Conservation (phyloP, 1,140 invertebrate species). For the Temnothorax longispinosus region DNA sequence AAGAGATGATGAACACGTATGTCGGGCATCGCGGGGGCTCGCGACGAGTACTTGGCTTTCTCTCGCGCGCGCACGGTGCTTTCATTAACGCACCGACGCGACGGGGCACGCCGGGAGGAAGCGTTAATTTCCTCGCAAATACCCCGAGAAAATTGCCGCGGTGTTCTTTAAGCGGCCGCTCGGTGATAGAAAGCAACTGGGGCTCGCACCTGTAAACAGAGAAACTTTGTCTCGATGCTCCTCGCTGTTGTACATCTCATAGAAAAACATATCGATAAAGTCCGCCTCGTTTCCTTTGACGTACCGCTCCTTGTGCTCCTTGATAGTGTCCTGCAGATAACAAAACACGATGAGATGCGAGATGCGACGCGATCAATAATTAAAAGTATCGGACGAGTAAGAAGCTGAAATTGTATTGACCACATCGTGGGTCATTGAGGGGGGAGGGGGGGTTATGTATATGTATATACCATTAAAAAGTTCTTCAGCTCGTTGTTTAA, state of each 20-base stretch:
- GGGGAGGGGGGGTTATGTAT: neutral
- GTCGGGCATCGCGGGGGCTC: neutral
- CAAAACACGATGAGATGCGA: neutral
- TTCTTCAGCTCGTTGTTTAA: constrained; percentile 88
- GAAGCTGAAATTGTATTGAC: constrained; percentile 1
- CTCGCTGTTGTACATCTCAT: constrained; percentile 87
- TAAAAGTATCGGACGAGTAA: neutral
- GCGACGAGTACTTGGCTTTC: constrained; percentile 14
- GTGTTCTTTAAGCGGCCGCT: neutral
- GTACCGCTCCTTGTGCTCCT: constrained; percentile 87
- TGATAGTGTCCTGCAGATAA: constrained; percentile 86
- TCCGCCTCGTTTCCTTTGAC: constrained; percentile 87
- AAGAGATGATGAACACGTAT: neutral
- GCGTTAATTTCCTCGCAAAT: constrained; percentile 15
- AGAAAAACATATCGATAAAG: constrained; percentile 92
- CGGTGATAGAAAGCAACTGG: neutral
- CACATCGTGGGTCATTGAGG: neutral
- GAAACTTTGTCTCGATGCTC: constrained; percentile 74
- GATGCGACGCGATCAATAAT: neutral
- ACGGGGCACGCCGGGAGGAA: neutral
- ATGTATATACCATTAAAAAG: constrained; percentile 85
- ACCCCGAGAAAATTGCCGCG: neutral
- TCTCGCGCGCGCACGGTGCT: neutral
- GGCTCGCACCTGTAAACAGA: constrained; percentile 87
- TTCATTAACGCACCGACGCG: neutral